Percentiles rank a stretch among this genome's conserved stretches.
Evolutionary conservation across 92 coral and sea anemone species (phyloP).

Genomic region (Pocillopora meandrina): DNA sequence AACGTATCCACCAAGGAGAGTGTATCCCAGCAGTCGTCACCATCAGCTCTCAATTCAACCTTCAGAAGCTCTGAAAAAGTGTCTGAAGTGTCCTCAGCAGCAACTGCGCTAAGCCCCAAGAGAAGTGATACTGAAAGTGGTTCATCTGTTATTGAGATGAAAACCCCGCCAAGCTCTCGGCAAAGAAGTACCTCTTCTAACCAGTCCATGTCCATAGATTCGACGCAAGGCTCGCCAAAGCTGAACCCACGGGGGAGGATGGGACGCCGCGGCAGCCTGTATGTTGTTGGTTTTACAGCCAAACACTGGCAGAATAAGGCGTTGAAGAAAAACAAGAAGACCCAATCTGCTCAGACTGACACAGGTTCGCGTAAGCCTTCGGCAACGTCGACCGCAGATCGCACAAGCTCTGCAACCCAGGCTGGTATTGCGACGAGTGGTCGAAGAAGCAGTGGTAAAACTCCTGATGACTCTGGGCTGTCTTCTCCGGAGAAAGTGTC

Average conservation of each 20-base stretch:
- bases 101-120: background rate
- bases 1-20: background rate
- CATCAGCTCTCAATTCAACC: background rate
- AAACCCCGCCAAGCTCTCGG: conserved; percentile 35
- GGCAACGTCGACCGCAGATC: background rate
- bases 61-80: background rate
- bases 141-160: conserved; percentile 11
- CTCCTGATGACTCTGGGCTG: background rate
- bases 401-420: conserved; percentile 16
- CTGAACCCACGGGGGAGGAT: conserved; percentile 74
- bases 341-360: conserved; percentile 49
- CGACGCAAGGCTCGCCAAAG: conserved; percentile 70
- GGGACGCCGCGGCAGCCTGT: conserved; percentile 96
- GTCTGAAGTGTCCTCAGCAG: background rate
- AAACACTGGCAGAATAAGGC: conserved; percentile 98
- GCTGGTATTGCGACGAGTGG: background rate
- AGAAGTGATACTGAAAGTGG: conserved; percentile 21
- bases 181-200: conserved; percentile 51
- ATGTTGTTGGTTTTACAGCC: conserved; percentile 93
- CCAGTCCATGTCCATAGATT: conserved; percentile 68
- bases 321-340: conserved; percentile 65
- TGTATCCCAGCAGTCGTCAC: conserved; percentile 16
- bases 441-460: background rate
- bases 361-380: conserved; percentile 31
- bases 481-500: conserved; percentile 18